Evolutionary conservation across 1,140 invertebrate species (phyloP).

Genomic region (Drosophila tristis): DNA sequence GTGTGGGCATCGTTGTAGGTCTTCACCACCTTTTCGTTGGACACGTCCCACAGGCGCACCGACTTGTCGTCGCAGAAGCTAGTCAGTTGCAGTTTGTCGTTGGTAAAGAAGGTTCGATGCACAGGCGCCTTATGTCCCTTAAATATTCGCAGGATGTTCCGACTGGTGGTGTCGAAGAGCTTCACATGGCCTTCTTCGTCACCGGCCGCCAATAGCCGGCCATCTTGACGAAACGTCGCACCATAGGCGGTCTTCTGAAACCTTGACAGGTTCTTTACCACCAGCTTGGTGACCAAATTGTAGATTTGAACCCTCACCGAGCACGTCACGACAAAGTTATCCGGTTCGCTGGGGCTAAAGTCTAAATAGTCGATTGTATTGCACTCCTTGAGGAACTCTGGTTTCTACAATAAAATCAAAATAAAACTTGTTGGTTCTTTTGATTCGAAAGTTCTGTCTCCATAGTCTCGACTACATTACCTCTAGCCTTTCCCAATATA

Average conservation of each 20-base stretch:
- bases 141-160: slow-evolving; percentile 89
- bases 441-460: not conserved
- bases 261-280: slow-evolving; percentile 92
- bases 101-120: slow-evolving; percentile 93
- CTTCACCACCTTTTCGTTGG: slow-evolving; percentile 89
- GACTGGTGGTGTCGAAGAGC: slow-evolving; percentile 94
- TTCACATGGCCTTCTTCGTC: slow-evolving; percentile 94
- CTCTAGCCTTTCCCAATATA: slow-evolving; percentile 94
- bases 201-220: slow-evolving; percentile 92
- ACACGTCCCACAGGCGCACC: slow-evolving; percentile 95
- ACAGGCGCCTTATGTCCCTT: slow-evolving; percentile 87
- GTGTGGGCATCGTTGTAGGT: slow-evolving; percentile 89
- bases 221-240: slow-evolving; percentile 93
- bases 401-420: slow-evolving; percentile 86
- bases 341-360: slow-evolving; percentile 93
- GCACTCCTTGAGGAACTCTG: slow-evolving; percentile 95
- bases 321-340: slow-evolving; percentile 95
- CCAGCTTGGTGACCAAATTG: slow-evolving; percentile 93
- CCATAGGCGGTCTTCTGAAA: slow-evolving; percentile 95
- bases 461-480: slow-evolving; percentile 88
- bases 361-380: slow-evolving; percentile 95
- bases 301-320: slow-evolving; percentile 96
- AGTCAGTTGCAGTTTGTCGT: slow-evolving; percentile 90
- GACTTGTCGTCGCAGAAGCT: slow-evolving; percentile 98
- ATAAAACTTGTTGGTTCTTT: slow-evolving; percentile 4